Base-by-base conservation (phyloP, 2,888 invertebrate genomes). In the Euproctis similis region DNA sequence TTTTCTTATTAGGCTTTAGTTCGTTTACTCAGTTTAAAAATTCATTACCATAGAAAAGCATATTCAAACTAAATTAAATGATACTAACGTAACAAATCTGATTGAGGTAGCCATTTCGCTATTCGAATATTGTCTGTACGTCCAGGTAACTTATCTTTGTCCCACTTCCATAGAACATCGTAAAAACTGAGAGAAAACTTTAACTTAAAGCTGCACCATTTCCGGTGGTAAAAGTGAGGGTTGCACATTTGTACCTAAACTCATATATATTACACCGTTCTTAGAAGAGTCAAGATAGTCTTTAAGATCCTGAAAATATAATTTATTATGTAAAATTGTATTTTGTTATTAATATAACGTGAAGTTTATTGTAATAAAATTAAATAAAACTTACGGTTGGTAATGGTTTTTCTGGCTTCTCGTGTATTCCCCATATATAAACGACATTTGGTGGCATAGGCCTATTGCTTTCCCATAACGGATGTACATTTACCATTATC, bases 161-260 rank as follows among this genome's bases (percentile, higher is more conserved):
- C 59, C 60, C 64, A 73, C 32, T 75, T 76, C 61, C 65, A 69
- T 7, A 76, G 24, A 3, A 78, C 46, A 25, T 76, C 53, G 14
- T 67, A 73, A 58, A 2, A 74, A 34, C 29, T 55, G 34, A 0
- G 65, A 60, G 13, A 78, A 65, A 0, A 55, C 62, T 2, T 53
- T 53, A 1, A 66, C 32, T 3, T 77, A 39, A 4, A 50, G 43
- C 39, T 59, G 39, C 7, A 68, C 47, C 27, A 36, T 62, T 10
- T 61, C 44, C 9, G 44, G 28, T 1, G 59, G 53, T 3, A 76
- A 34, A 6, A 38, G 16, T 16, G 64, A 50, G 0, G 69, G 56
- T 9, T 52, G 44, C 0, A 63, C 57, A 30, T 72, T 71, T 8
- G 69, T 64, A 0, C 73, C 75, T 26, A 69, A 66, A 28, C 75